Evolutionary conservation across 2,113 vertebrate genomes (phyloP).

Genomic region (Gallinago media): DNA sequence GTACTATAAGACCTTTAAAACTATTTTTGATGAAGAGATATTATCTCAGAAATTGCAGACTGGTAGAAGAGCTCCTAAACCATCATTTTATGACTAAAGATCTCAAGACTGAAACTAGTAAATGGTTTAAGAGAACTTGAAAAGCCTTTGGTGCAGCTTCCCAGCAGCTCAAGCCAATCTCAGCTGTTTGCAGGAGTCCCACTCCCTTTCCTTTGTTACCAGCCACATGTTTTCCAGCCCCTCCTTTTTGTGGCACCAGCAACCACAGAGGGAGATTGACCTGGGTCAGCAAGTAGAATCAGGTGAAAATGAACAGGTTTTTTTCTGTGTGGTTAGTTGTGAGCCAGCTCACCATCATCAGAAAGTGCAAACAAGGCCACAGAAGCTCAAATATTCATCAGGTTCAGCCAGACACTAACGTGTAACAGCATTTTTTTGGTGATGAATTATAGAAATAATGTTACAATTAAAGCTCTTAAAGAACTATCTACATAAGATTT

Average conservation of each 20-base stretch:
- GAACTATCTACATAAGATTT: too few relatives aligned
- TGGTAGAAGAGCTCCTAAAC: not conserved
- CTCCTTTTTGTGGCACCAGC: not conserved
- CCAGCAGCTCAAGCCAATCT: not conserved
- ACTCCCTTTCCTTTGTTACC: not conserved
- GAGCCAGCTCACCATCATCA: not conserved
- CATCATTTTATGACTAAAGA: not conserved
- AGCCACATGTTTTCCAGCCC: not conserved
- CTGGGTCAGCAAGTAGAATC: not conserved
- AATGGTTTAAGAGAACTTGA: not conserved
- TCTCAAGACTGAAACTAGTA: not conserved
- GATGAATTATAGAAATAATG: not conserved
- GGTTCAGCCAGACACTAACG: not conserved
- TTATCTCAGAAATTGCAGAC: not conserved
- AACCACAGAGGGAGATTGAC: not conserved
- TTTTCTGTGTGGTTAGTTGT: not conserved
- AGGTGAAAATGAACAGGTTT: not conserved
- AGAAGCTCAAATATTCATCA: not conserved
- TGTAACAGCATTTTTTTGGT: not conserved
- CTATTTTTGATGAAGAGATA: not conserved
- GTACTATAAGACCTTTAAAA: not conserved
- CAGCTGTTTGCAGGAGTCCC: not conserved
- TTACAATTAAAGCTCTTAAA: not conserved
- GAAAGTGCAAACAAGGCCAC: not conserved
- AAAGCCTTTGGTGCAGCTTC: not conserved